phyloP scores from a whole-genome alignment of 2,113 vertebrate genomes.

The Toxotes jaculatrix region DNA sequence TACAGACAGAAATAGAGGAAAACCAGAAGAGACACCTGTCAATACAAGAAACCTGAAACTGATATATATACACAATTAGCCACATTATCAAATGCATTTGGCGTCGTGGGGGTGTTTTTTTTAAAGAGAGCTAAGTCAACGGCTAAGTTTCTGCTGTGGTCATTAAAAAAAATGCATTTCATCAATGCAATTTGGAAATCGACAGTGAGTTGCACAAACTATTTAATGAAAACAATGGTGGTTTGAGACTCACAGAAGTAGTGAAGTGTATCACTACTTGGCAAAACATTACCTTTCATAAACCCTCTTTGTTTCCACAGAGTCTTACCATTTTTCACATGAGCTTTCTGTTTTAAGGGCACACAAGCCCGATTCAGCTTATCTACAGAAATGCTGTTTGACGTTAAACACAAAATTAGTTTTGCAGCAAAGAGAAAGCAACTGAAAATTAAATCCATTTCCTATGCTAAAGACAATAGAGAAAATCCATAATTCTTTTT shows the following conservation, averaged over 20 bases:
- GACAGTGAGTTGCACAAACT: neutral
- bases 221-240: neutral
- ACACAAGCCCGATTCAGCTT: neutral
- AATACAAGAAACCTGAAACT: conserved; percentile 35
- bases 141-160: conserved; percentile 1
- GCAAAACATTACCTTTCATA: neutral
- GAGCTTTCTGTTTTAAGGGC: neutral
- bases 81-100: neutral
- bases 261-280: neutral
- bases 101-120: neutral
- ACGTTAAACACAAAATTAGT: neutral
- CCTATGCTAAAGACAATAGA: neutral
- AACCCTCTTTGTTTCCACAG: neutral
- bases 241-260: neutral
- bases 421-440: neutral
- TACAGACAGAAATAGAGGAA: conserved; percentile 35
- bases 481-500: neutral
- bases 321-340: neutral
- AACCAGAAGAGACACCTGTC: neutral
- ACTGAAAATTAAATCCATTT: neutral
- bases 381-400: neutral
- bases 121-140: neutral
- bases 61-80: neutral
- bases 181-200: neutral
- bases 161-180: neutral